Percentiles rank a stretch among this genome's conserved stretches.
phyloP scores from a whole-genome alignment of 2,113 vertebrate species.

The Shinisaurus crocodilurus region DNA sequence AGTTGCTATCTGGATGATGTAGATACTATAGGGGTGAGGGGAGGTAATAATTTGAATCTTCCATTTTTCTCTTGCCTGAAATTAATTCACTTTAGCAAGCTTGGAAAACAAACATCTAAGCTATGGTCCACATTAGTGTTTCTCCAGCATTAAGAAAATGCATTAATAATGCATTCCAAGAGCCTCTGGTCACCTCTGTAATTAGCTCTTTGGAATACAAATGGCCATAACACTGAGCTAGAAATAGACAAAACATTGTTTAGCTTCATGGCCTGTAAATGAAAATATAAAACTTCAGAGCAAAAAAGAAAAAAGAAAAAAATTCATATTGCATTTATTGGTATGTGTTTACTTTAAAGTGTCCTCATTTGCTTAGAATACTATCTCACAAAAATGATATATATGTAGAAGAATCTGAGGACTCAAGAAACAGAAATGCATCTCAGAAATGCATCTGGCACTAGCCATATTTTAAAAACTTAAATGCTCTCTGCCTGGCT shows the following conservation, averaged over 20 bases:
- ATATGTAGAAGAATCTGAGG: background rate
- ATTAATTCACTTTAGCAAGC: conserved; percentile 1
- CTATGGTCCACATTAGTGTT: background rate
- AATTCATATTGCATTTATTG: background rate
- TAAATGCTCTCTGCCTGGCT: background rate
- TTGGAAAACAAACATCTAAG: background rate
- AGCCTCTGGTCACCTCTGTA: background rate
- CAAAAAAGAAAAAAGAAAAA: background rate
- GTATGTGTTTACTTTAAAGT: background rate
- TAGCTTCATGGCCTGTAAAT: background rate
- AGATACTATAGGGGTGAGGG: background rate
- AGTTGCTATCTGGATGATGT: background rate
- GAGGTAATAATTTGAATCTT: background rate
- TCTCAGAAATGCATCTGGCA: background rate
- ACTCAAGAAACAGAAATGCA: background rate
- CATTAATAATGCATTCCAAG: background rate
- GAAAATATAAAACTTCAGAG: background rate
- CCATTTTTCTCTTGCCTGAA: background rate
- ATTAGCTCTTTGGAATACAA: conserved; percentile 15
- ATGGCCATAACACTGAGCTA: conserved; percentile 13
- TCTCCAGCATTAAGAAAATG: conserved; percentile 15
- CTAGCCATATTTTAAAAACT: conserved; percentile 13
- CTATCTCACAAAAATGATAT: background rate
- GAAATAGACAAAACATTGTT: conserved; percentile 8
- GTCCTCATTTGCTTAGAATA: background rate